Evolutionary conservation across 2,113 vertebrate species (phyloP), one percentile per base, ranked within the genome.

Genomic region (Mormyrus lacerda): DNA sequence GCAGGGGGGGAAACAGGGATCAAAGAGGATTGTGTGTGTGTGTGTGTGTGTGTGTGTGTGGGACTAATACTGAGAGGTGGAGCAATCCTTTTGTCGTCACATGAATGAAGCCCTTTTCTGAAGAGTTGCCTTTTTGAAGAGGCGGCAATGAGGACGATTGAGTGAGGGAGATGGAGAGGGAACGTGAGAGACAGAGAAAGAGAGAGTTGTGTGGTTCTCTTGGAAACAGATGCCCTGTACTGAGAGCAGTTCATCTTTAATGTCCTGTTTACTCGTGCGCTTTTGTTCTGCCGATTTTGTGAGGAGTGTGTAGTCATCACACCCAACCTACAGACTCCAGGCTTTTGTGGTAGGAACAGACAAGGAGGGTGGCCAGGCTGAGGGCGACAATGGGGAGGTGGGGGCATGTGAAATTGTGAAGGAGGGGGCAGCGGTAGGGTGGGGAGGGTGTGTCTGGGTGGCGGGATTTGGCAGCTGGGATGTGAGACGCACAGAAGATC

Each of bases 401-500:
- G 69, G 39, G 39, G 51, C 53, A 13, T 35, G 3, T 27, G 50
- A 21, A 15, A 35, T 31, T 87, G 48, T 55, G 53, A 58, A 55
- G 53, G 86, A 47, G 42, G 61, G 15, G 17, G 58, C 42, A 50
- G 51, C 10, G 24, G 48, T 7, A 39, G 88, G 65, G 47, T 44
- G 50, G 61, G 58, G 83, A 83, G 51, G n/a, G 51, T 55, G 83
- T 48, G 84, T 85, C 39, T 47, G 65, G 50, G 65, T 47, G 69
- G 69, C n/a, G 24, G 69, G 95, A 93, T 93, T 93, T 91, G 92
- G 93, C 94, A 95, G 94, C 93, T 95, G 94, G 94, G 93, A 92
- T 92, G 90, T 91, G 91, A 91, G 88, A 92, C 91, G 79, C 89
- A 91, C 90, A 92, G 93, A 93, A 93, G 92, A 92, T 92, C 92